Conservation (phyloP, 2,113 vertebrate species). For the Tetrao urogallus region DNA sequence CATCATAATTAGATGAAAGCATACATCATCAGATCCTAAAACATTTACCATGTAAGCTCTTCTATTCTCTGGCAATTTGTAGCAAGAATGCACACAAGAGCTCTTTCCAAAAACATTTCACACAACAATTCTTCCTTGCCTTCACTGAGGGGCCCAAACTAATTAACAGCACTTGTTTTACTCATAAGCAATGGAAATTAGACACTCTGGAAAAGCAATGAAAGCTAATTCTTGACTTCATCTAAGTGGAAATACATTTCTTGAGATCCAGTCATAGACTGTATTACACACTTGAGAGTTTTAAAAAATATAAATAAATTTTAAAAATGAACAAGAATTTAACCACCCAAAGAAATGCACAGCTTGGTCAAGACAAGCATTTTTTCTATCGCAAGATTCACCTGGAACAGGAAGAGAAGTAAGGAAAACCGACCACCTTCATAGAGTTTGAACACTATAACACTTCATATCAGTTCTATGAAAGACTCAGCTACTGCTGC, state of each 20-base stretch:
- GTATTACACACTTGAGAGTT: background rate
- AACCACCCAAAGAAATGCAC: background rate
- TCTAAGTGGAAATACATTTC: background rate
- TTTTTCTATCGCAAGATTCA: background rate
- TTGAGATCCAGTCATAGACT: background rate
- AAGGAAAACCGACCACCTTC: background rate
- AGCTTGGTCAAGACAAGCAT: background rate
- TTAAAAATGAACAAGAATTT: no score
- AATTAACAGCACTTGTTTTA: background rate
- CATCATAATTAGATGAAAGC: background rate
- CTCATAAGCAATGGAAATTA: background rate
- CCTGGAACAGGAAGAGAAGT: background rate
- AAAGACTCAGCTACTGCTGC: background rate
- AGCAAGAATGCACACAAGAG: background rate
- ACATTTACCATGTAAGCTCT: background rate
- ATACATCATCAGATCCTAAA: background rate
- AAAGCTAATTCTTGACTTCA: background rate
- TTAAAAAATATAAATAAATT: background rate
- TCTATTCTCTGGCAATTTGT: background rate
- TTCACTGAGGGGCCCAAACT: background rate
- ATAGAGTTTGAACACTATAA: background rate
- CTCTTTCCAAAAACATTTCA: background rate
- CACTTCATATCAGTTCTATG: background rate
- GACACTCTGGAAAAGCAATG: background rate
- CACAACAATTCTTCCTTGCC: rapidly evolving